Evolutionary conservation across 1,140 invertebrate genomes (phyloP), one percentile per base, ranked within the genome.

Genomic region (Bombus balteatus): DNA sequence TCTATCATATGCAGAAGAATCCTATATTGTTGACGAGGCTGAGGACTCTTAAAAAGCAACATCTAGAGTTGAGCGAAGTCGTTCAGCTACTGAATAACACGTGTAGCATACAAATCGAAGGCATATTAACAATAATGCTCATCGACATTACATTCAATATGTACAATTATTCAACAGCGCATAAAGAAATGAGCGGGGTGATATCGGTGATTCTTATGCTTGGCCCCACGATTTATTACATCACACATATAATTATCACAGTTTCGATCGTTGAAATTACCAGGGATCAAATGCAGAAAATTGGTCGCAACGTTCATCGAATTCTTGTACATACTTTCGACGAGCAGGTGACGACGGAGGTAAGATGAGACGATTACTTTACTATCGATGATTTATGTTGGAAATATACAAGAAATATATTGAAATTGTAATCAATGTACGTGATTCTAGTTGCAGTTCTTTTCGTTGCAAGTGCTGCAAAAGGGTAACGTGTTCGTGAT

Each of bases 141-240:
- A 83, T 92, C 3, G 92, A 94, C 81, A 81, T 94, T 12, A 94
- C 94, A 0, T 94, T 94, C 53, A 92, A 92, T 9, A 76, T 94
- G 0, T 95, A 94, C 53, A 92, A 91, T 86, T 93, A 91, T 68
- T 81, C 94, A 66, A 22, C 92, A 0, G 0, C 15, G 18, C n/a
- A 41, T 28, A 74, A 77, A 25, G 80, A 85, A 13, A 18, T 78
- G 0, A 82, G 79, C 22, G 47, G 76, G 12, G 43, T 88, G 1
- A 74, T 93, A 73, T 82, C 91, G 91, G 86, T 87, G 28, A 87
- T 47, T 1, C 88, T 87, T 78, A 91, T 88, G 53, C 87, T 89
- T 10, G 75, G 82, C 0, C 90, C 89, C 0, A 75, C 93, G 25
- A 83, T 87, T 8, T 93, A 93, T 78, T 92, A 93, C 59, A 43